A percentile compares a stretch with the other conserved stretches of the same genome.
phyloP scores from a whole-genome alignment of 2,113 vertebrate genomes.

The Xenus cinereus region DNA sequence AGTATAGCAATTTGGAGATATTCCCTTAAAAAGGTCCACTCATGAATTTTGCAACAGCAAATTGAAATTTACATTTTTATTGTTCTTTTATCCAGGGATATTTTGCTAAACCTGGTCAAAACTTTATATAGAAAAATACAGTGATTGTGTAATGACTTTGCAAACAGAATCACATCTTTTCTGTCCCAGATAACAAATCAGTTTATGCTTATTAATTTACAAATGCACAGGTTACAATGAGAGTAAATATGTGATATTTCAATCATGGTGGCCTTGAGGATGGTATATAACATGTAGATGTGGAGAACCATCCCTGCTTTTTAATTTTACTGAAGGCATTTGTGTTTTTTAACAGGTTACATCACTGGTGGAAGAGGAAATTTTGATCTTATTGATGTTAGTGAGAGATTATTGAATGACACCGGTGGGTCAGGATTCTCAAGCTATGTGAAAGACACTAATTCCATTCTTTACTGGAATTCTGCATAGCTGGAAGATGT shows the following conservation, averaged over 20 bases:
- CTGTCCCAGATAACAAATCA: not conserved
- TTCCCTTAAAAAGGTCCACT: not conserved
- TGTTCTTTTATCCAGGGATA: constrained; percentile 37
- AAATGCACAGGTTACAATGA: not conserved
- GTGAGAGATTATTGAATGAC: not conserved
- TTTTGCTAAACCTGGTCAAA: constrained; percentile 44
- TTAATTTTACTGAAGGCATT: not conserved
- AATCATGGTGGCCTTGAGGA: not conserved
- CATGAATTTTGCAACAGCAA: constrained; percentile 44
- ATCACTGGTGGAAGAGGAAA: not conserved
- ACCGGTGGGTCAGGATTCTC: not conserved
- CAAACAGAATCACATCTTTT: not conserved
- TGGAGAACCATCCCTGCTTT: not conserved
- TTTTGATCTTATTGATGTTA: not conserved
- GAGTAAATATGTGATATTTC: not conserved
- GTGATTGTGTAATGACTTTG: not conserved
- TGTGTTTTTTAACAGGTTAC: not conserved
- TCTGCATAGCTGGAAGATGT: not conserved
- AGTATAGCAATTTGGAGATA: not conserved
- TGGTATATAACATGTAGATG: not conserved
- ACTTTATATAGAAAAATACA: not conserved
- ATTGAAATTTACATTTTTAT: constrained; percentile 60
- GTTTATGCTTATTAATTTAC: not conserved
- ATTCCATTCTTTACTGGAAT: not conserved
- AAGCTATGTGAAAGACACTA: not conserved